phyloP scores from a whole-genome alignment of 2,113 vertebrate species.

The human region DNA sequence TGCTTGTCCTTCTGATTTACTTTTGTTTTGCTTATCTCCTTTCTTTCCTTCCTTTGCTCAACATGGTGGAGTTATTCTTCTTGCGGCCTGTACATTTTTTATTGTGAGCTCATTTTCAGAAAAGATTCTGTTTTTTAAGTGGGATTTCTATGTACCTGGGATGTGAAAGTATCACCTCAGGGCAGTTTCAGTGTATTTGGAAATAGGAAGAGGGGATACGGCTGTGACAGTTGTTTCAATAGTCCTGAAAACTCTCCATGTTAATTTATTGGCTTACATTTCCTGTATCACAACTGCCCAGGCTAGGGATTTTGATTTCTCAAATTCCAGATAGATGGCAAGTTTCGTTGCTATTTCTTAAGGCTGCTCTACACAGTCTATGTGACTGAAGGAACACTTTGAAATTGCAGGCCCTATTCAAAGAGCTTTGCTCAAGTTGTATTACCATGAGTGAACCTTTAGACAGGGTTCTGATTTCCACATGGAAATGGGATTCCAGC shows the following conservation, averaged over 20 bases:
- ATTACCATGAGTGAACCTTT: not conserved
- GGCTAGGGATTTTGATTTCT: not conserved
- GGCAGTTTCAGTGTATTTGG: not conserved
- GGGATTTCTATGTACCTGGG: not conserved
- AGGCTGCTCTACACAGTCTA: not conserved
- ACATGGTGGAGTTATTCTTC: not conserved
- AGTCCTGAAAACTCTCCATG: not conserved
- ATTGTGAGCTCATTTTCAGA: constrained; percentile 20
- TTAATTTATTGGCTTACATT: not conserved
- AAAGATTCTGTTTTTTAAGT: not conserved
- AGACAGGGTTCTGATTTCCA: not conserved
- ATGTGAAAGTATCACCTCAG: not conserved
- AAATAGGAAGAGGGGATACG: not conserved
- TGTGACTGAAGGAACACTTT: not conserved
- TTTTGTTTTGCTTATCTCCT: constrained; percentile 5
- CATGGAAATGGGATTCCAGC: not conserved
- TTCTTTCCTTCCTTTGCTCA: not conserved
- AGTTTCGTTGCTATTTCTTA: not conserved
- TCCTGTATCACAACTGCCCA: not conserved
- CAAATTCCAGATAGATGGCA: not conserved
- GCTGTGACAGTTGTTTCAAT: not conserved
- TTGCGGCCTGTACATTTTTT: not conserved
- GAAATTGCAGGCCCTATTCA: not conserved
- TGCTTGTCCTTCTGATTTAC: not conserved
- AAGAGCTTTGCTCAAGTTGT: not conserved